A percentile compares a stretch with the other conserved stretches of the same genome.
Evolutionary conservation across 2,797 vertebrate genomes (phyloP).

Genomic region (Garrulus glandarius): DNA sequence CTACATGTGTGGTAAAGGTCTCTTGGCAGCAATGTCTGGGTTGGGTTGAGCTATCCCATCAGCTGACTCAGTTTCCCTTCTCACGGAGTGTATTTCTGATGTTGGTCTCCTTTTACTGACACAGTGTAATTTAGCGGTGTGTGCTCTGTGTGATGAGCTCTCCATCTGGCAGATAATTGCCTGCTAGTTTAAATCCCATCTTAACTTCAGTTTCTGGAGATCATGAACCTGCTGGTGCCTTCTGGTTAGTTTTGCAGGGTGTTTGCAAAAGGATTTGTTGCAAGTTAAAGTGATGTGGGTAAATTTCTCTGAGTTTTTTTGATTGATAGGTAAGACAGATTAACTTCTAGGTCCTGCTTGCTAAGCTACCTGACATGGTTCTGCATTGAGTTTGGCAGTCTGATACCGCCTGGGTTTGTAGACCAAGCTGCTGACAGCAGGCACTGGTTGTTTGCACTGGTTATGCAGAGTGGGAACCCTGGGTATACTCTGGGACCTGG

Average conservation of each 20-base stretch:
- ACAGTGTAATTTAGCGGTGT: background rate
- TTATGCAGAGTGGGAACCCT: background rate
- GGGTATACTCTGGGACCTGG: background rate
- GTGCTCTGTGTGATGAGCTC: background rate
- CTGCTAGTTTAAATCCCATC: slow-evolving; percentile 33
- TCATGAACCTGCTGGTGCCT: background rate
- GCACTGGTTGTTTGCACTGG: background rate
- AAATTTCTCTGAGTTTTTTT: background rate
- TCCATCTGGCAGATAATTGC: slow-evolving; percentile 49
- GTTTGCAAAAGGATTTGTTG: background rate
- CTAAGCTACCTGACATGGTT: background rate
- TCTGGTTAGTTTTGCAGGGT: slow-evolving; percentile 1
- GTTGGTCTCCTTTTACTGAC: background rate
- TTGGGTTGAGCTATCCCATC: background rate
- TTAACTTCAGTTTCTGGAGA: slow-evolving; percentile 5
- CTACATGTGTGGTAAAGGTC: background rate
- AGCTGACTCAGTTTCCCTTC: slow-evolving; percentile 1
- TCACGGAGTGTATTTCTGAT: background rate
- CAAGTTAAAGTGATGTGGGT: background rate
- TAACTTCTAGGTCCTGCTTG: background rate
- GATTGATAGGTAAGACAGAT: background rate
- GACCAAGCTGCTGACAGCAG: background rate
- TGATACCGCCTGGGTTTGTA: background rate
- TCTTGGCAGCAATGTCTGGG: background rate
- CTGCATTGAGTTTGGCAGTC: background rate